A percentile compares a stretch with the other conserved stretches of the same genome.
These are phyloP conservation scores for Pterobdella sp. DNA, from an alignment of 2,888 invertebrate genomes.

Conservation along the genomic window DNA sequence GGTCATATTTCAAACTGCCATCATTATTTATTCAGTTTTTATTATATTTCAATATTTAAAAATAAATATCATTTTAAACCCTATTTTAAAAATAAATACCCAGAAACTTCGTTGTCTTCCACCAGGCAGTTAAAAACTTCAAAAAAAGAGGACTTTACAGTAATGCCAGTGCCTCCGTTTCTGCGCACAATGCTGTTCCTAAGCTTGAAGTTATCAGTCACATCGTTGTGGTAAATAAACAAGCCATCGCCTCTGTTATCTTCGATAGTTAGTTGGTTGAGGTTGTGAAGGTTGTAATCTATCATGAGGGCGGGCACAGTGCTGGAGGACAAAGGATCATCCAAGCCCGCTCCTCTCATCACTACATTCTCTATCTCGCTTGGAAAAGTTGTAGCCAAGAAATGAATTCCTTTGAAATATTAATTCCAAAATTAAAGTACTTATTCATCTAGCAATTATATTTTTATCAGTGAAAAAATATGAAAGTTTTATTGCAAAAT, in stretches of 20 bases:
- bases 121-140: conserved; percentile 51
- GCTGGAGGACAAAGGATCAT: conserved; percentile 77
- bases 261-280: conserved; percentile 57
- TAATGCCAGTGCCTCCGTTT: conserved; percentile 64
- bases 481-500: too few relatives aligned
- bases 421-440: too few relatives aligned
- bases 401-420: conserved; percentile 36
- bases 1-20: conserved; percentile 65
- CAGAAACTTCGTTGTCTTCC: conserved; percentile 74
- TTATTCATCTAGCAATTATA: too few relatives aligned
- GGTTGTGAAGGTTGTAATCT: conserved; percentile 57
- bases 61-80: not conserved
- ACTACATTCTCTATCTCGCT: conserved; percentile 38
- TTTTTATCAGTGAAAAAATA: too few relatives aligned
- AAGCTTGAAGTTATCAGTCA: conserved; percentile 67
- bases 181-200: conserved; percentile 29
- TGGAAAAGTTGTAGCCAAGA: conserved; percentile 34
- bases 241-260: conserved; percentile 87
- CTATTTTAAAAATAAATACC: conserved; percentile 59
- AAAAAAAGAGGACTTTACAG: conserved; percentile 68
- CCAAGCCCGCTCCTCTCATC: conserved; percentile 65
- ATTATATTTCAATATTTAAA: not conserved
- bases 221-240: conserved; percentile 85
- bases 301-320: conserved; percentile 55
- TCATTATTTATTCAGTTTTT: not conserved